These are phyloP conservation scores for Apantesis nais DNA, from an alignment of 2,888 invertebrate genomes.

Conservation along the genomic window DNA sequence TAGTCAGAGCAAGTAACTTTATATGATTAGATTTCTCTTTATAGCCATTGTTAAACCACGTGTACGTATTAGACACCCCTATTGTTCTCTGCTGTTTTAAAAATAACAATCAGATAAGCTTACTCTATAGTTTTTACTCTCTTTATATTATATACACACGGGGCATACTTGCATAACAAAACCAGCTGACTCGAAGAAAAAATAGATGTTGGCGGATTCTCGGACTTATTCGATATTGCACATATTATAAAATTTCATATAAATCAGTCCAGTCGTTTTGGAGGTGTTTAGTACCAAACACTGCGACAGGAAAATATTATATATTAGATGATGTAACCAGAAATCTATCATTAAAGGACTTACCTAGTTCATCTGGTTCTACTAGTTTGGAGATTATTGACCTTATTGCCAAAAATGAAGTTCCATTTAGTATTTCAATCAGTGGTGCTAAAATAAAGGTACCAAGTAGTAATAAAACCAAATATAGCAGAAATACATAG, in stretches of 20 bases:
- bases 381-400: constrained; percentile 90
- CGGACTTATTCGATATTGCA: too few relatives aligned
- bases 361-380: constrained; percentile 88
- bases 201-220: too few relatives aligned
- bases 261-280: too few relatives aligned
- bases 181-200: too few relatives aligned
- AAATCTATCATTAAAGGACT: constrained; percentile 44
- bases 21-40: neutral
- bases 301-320: too few relatives aligned
- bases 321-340: too few relatives aligned
- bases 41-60: neutral
- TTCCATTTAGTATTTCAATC: constrained; percentile 90
- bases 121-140: neutral
- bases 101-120: neutral
- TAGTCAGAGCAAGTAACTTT: neutral
- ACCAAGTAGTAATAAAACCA: neutral
- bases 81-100: neutral
- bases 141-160: too few relatives aligned
- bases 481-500: too few relatives aligned
- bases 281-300: too few relatives aligned
- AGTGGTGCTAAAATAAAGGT: constrained; percentile 84
- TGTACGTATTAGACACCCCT: neutral
- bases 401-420: constrained; percentile 89
- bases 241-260: too few relatives aligned
- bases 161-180: too few relatives aligned